Conservation (phyloP, 2,797 vertebrate genomes). For the Sebastes iracundus region DNA sequence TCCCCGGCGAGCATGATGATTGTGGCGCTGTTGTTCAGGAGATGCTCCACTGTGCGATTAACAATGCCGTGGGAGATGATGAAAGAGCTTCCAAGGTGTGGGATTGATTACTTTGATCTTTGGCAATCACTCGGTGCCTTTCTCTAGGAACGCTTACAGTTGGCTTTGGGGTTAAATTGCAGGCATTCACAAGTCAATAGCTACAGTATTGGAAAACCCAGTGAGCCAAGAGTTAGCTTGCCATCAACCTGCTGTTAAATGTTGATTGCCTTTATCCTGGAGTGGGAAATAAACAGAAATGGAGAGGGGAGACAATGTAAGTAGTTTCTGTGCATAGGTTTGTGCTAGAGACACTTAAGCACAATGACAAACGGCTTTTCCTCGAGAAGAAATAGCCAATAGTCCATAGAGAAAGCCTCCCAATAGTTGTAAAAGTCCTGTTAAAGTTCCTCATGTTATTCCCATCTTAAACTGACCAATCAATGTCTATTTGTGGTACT, state of each 20-base stretch:
- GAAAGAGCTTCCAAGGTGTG: constrained; percentile 50
- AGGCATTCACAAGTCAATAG: constrained; percentile 73
- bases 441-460: not conserved
- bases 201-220: constrained; percentile 39
- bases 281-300: constrained; percentile 27
- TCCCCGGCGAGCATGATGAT: constrained; percentile 52
- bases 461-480: not conserved
- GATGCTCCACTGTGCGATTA: constrained; percentile 34
- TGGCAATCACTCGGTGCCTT: constrained; percentile 36
- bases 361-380: constrained; percentile 20
- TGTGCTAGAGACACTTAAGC: not conserved
- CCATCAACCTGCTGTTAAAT: constrained; percentile 59
- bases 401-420: not conserved
- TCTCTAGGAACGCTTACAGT: constrained; percentile 44
- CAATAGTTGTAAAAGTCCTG: not conserved
- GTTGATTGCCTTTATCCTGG: constrained; percentile 59
- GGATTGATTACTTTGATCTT: constrained; percentile 76
- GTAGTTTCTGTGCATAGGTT: constrained; percentile 4
- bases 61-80: constrained; percentile 52
- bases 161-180: constrained; percentile 68
- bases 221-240: constrained; percentile 42
- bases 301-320: constrained; percentile 8
- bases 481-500: constrained; percentile 7
- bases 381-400: not conserved
- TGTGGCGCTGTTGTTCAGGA: constrained; percentile 53